phyloP scores from a whole-genome alignment of 2,113 vertebrate species.

The Merops nubicus region DNA sequence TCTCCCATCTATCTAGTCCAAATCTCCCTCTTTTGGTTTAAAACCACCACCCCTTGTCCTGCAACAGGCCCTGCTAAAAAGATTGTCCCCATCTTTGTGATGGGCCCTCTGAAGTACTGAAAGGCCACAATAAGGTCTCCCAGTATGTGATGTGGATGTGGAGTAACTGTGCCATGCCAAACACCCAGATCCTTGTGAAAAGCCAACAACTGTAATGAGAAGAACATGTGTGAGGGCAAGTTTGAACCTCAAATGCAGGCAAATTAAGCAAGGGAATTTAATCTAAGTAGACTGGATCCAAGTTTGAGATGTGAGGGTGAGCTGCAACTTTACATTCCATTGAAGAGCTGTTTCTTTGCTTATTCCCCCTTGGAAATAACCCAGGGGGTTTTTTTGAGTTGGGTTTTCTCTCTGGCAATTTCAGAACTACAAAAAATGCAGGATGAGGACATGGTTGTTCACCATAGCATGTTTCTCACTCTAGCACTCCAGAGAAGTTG shows the following conservation, averaged over 20 bases:
- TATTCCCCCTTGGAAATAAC: not conserved
- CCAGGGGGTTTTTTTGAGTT: rapidly evolving
- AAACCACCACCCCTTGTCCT: not conserved
- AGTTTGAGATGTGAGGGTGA: not conserved
- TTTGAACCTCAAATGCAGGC: not conserved
- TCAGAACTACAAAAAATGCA: not conserved
- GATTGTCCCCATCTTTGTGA: not conserved
- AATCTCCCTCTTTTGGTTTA: not conserved
- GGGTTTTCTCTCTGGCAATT: not conserved
- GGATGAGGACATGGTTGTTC: not conserved
- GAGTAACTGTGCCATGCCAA: not conserved
- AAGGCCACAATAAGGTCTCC: not conserved
- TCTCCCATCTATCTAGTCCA: not conserved
- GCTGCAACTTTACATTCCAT: not conserved
- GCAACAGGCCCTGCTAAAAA: not conserved
- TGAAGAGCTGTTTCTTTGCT: not conserved
- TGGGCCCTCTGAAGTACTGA: not conserved
- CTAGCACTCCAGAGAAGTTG: not conserved
- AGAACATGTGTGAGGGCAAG: not conserved
- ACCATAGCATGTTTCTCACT: not conserved
- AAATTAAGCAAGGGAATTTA: not conserved
- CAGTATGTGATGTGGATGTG: not conserved
- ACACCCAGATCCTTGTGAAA: not conserved
- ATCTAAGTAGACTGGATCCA: not conserved
- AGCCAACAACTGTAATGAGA: not conserved